These are phyloP conservation scores for Sapajus apella DNA, from an alignment of 2,113 vertebrate genomes.

Conservation along the genomic window DNA sequence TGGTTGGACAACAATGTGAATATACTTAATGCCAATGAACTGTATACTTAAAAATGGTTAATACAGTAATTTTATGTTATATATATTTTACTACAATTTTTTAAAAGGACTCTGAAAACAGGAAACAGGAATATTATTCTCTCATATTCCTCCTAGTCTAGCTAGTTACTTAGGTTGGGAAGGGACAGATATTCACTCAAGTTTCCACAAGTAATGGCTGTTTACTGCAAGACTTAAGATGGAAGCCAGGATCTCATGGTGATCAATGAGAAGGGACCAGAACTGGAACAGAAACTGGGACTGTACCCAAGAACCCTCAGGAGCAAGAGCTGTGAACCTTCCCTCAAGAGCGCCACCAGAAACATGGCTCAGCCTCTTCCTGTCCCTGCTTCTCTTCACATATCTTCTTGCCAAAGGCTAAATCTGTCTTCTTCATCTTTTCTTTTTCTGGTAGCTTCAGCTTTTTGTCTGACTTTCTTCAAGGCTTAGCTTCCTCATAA, in stretches of 20 bases:
- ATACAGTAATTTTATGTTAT: neutral
- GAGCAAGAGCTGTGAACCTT: neutral
- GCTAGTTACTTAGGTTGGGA: neutral
- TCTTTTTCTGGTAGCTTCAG: neutral
- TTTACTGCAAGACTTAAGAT: neutral
- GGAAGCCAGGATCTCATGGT: neutral
- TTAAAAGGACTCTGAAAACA: neutral
- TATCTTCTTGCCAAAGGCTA: neutral
- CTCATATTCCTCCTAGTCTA: neutral
- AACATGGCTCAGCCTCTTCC: neutral
- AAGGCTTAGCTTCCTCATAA: neutral
- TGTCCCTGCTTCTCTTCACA: neutral
- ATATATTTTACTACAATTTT: neutral
- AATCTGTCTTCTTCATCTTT: neutral
- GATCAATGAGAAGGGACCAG: neutral
- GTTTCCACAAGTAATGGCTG: neutral
- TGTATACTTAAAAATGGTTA: neutral
- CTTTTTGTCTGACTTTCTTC: neutral
- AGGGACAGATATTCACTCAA: neutral
- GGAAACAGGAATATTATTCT: neutral
- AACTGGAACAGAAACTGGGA: neutral
- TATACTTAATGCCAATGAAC: neutral
- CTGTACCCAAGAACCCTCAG: neutral
- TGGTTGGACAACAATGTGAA: neutral
- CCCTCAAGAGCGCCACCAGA: neutral